Base-by-base conservation (phyloP, 2,797 vertebrate genomes). In the Gymnopithys bicolor region DNA sequence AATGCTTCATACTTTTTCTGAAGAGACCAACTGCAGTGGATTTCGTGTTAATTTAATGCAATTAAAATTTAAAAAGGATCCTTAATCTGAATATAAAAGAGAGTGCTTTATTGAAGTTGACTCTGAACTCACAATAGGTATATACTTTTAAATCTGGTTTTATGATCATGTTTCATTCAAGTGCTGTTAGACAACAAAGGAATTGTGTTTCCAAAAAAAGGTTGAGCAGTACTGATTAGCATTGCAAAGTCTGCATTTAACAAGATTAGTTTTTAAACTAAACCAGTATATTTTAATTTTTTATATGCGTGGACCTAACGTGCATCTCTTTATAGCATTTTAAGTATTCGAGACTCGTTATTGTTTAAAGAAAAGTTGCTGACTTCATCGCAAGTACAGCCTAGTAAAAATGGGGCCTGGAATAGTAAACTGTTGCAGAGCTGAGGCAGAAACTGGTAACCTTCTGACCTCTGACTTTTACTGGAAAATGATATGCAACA, bases 381-480 rank as follows among this genome's bases (percentile, higher is more conserved):
- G 98, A 98, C 97, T 97, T 97, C 97, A 97, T 97, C 94, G 73
- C 89, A 76, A 96, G 94, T 83, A 14, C 84, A 97, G 94, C 76
- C 97, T 97, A 97, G 97, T 97, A 97, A 97, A 98, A 98, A 93
- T 17, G 93, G 89, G 97, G 91, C 95, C 97, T 90, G 76, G 94
- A 97, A 96, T 95, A 97, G 97, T 97, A 97, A 97, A 97, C 96
- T 95, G 89, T 97, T 97, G 95, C 94, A 95, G 97, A 97, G 96
- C 96, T 89, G 95, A 97, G 96, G 96, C 95, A 96, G 96, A 97
- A 97, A 97, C 95, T 95, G 96, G 97, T 97, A 94, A 97, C 98
- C 97, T 96, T 92, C 89, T 97, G 97, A 97, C 97, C 97, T 97
- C 97, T 98, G 97, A 97, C 97, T 98, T 98, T 98, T 98, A 97